Evolutionary conservation across 2,797 vertebrate genomes (phyloP).

Genomic region (Bothrops alternatus): DNA sequence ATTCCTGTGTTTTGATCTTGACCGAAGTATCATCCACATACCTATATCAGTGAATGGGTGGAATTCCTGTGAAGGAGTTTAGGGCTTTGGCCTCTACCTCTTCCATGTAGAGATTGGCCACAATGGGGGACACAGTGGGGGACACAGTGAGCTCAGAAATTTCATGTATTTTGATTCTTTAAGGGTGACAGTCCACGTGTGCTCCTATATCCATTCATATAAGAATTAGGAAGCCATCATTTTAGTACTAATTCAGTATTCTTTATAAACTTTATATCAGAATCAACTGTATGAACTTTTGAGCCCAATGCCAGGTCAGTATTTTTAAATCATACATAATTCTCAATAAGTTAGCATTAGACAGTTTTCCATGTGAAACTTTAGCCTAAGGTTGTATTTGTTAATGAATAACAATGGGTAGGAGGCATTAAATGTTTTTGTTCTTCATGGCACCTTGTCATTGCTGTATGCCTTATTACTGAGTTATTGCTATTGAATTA

Average conservation of each 20-base stretch:
- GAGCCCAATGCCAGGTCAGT: not conserved
- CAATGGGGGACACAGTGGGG: too few species aligned
- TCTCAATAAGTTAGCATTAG: not conserved
- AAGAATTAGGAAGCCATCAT: not conserved
- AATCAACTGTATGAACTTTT: not conserved
- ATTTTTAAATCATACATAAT: not conserved
- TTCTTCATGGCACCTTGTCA: not conserved
- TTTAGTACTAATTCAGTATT: not conserved
- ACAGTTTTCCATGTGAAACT: not conserved
- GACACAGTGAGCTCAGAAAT: not conserved
- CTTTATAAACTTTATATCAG: not conserved
- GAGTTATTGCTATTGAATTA: not conserved
- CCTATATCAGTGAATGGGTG: too few species aligned
- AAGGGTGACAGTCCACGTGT: not conserved
- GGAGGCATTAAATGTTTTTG: not conserved
- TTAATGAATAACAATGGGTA: not conserved
- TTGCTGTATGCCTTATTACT: not conserved
- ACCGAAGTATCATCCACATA: too few species aligned
- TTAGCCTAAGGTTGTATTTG: not conserved
- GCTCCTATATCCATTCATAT: not conserved
- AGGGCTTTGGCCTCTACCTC: too few species aligned
- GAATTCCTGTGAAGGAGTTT: too few species aligned
- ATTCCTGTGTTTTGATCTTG: too few species aligned
- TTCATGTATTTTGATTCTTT: not conserved
- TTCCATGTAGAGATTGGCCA: too few species aligned